phyloP scores from a whole-genome alignment of 1,140 invertebrate species.

The Drosophila teissieri region DNA sequence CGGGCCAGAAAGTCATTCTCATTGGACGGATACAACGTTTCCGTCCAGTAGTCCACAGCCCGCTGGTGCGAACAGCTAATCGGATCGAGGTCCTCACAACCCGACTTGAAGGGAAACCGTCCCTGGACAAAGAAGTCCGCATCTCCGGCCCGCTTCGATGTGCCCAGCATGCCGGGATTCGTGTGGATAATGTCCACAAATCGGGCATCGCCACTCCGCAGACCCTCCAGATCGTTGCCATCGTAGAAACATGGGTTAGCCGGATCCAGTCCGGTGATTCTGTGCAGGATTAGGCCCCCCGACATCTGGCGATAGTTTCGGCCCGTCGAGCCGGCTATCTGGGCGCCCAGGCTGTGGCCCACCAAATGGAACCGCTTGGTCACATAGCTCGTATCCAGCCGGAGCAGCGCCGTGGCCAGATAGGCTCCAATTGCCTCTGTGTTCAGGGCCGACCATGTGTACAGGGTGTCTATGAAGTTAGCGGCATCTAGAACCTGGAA shows the following conservation, averaged over 20 bases:
- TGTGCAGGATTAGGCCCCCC: slow-evolving; percentile 48
- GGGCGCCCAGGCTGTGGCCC: slow-evolving; percentile 84
- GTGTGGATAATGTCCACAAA: slow-evolving; percentile 90
- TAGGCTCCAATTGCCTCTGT: slow-evolving; percentile 61
- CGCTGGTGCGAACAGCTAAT: slow-evolving; percentile 87
- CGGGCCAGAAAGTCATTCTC: slow-evolving; percentile 32
- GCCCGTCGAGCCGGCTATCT: slow-evolving; percentile 85
- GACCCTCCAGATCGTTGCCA: slow-evolving; percentile 82
- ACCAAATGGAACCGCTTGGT: slow-evolving; percentile 63
- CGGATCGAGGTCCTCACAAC: slow-evolving; percentile 71
- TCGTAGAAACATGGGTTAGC: slow-evolving; percentile 88
- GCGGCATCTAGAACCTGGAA: slow-evolving; percentile 54
- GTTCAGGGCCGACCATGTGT: slow-evolving; percentile 71
- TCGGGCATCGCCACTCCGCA: slow-evolving; percentile 85
- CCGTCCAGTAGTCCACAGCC: slow-evolving; percentile 87
- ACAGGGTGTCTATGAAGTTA: slow-evolving; percentile 66
- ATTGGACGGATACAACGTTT: slow-evolving; percentile 85
- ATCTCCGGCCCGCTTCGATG: slow-evolving; percentile 83
- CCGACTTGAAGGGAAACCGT: slow-evolving; percentile 29
- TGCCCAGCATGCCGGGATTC: slow-evolving; percentile 88
- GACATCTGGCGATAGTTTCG: slow-evolving; percentile 71
- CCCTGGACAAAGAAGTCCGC: slow-evolving; percentile 89
- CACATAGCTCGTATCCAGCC: slow-evolving; percentile 47
- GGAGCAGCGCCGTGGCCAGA: slow-evolving; percentile 54
- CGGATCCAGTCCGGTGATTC: slow-evolving; percentile 89